phyloP scores from a whole-genome alignment of 37 sponge, comb jelly and placozoan species.

The Chondrilla cf. caribensis region DNA sequence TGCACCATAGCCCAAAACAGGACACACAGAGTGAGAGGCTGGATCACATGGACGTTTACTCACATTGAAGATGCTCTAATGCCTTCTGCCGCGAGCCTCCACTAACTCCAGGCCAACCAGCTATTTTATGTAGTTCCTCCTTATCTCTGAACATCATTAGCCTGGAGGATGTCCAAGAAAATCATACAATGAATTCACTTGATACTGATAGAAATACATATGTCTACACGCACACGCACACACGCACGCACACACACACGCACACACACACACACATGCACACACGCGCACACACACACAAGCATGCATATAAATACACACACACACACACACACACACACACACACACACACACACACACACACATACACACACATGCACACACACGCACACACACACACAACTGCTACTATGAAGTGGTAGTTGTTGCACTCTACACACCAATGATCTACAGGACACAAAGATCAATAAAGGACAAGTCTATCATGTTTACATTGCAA shows the following conservation, averaged over 20 bases:
- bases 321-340: too few species aligned
- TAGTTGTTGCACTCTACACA: constrained; percentile 11
- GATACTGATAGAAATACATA: background rate
- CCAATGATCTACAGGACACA: too few species aligned
- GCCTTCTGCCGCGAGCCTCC: constrained; percentile 79
- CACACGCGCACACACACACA: background rate
- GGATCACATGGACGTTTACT: too few species aligned
- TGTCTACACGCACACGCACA: background rate
- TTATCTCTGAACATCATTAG: constrained; percentile 83
- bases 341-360: too few species aligned
- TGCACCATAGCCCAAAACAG: too few species aligned
- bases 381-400: too few species aligned
- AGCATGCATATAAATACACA: background rate
- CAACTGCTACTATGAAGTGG: too few species aligned
- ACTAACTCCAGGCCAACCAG: constrained; percentile 84
- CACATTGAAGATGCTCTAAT: constrained; percentile 89
- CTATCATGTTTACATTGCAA: too few species aligned
- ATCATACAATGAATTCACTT: background rate
- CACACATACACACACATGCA: too few species aligned
- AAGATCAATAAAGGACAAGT: too few species aligned
- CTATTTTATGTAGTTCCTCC: constrained; percentile 66
- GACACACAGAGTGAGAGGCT: too few species aligned
- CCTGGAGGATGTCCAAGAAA: constrained; percentile 25
- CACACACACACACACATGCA: background rate
- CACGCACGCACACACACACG: background rate